phyloP scores from a whole-genome alignment of 2,888 invertebrate species.

The Drosophila kuntzei region DNA sequence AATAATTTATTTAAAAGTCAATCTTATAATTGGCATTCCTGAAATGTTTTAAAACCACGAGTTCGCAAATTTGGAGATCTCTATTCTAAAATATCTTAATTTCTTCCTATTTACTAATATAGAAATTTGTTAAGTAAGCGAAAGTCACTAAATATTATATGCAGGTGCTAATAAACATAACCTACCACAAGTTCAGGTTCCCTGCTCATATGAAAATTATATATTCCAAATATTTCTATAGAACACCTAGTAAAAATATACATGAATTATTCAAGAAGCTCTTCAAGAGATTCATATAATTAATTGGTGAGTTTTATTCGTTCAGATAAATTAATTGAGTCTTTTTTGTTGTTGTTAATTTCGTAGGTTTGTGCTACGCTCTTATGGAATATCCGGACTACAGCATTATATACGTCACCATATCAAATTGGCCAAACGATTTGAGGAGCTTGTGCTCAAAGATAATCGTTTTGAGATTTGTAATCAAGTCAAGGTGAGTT shows the following conservation, averaged over 20 bases:
- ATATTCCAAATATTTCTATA: neutral
- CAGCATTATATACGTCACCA: constrained; percentile 97
- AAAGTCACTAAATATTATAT: neutral
- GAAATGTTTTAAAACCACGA: neutral
- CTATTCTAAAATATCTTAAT: neutral
- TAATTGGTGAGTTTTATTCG: neutral
- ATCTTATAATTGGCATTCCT: neutral
- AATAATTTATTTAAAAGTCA: too few relatives aligned
- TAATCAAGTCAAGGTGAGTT: constrained; percentile 94
- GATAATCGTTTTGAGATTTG: constrained; percentile 96
- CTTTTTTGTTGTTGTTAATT: neutral
- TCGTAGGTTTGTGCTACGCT: constrained; percentile 93
- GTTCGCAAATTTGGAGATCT: neutral
- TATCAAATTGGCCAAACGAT: constrained; percentile 94
- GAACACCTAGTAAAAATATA: neutral
- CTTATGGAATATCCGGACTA: constrained; percentile 96
- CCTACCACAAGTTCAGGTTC: too few relatives aligned
- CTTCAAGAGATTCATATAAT: neutral
- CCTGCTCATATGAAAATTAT: neutral
- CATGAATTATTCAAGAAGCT: constrained; percentile 1
- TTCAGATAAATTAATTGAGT: constrained; percentile 12
- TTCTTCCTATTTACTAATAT: neutral
- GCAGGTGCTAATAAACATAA: neutral
- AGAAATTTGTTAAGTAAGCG: neutral
- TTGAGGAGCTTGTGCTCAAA: constrained; percentile 92